Evolutionary conservation across 2,113 vertebrate genomes (phyloP).

Genomic region (Prolemur simus): DNA sequence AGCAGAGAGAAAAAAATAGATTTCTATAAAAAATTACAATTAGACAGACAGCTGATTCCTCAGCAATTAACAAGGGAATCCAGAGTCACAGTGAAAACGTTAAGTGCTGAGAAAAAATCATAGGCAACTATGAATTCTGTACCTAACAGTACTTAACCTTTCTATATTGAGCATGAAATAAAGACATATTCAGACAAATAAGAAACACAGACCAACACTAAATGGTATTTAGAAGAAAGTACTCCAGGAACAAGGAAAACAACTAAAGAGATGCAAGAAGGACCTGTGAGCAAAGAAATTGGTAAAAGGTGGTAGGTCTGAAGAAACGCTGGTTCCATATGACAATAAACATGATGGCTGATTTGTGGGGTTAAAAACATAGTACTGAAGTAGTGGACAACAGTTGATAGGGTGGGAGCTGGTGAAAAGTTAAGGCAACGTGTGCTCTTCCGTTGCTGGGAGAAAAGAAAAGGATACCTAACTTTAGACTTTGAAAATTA

Average conservation of each 20-base stretch:
- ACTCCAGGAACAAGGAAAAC: background rate
- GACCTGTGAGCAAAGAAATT: background rate
- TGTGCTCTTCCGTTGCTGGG: background rate
- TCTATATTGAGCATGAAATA: background rate
- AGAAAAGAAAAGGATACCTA: background rate
- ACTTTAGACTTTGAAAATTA: background rate
- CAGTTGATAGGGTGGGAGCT: background rate
- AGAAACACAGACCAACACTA: background rate
- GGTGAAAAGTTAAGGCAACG: background rate
- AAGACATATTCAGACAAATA: background rate
- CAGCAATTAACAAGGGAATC: background rate
- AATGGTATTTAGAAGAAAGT: background rate
- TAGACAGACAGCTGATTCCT: background rate
- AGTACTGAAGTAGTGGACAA: background rate
- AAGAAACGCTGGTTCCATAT: background rate
- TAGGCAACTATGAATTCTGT: background rate
- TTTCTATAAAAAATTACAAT: background rate
- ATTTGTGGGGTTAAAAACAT: background rate
- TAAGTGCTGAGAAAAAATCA: background rate
- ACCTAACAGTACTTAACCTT: background rate
- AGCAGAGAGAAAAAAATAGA: background rate
- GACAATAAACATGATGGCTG: background rate
- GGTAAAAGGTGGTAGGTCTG: background rate
- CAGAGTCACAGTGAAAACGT: background rate
- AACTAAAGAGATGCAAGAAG: background rate